Evolutionary conservation across 2,113 vertebrate species (phyloP).

Genomic region (Sitta europaea): DNA sequence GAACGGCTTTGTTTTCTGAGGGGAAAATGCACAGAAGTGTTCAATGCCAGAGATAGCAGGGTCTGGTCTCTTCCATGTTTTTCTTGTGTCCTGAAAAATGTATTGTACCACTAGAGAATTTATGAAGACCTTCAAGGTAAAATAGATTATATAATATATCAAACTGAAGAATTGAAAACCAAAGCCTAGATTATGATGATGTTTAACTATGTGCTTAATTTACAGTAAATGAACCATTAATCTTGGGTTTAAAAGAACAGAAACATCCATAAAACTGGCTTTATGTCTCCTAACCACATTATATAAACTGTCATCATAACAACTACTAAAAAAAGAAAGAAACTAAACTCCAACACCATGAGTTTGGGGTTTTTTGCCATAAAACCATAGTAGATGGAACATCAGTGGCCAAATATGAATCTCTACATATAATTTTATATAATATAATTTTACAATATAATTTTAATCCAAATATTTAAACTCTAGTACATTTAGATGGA

Average conservation of each 20-base stretch:
- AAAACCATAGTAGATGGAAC: not conserved
- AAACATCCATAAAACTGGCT: not conserved
- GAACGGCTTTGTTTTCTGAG: not conserved
- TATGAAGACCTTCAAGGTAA: not conserved
- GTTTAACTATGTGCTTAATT: not conserved
- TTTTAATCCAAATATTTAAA: not conserved
- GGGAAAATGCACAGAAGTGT: not conserved
- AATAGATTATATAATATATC: not conserved
- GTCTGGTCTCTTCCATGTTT: not conserved
- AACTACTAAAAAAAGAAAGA: not conserved
- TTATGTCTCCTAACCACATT: not conserved
- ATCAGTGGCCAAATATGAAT: not conserved
- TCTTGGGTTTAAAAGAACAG: not conserved
- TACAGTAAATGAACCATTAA: not conserved
- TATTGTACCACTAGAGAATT: not conserved
- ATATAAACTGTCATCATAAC: not conserved
- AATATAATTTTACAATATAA: not conserved
- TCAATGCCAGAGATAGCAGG: not conserved
- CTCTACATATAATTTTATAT: no score
- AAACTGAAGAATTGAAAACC: not conserved
- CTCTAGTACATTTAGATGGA: not conserved
- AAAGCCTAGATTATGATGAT: not conserved
- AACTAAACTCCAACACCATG: not conserved
- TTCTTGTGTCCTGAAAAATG: not conserved
- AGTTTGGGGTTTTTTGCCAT: not conserved